Percentiles rank a stretch among this genome's conserved stretches.
Evolutionary conservation across 1,140 invertebrate genomes (phyloP).

Genomic region (Lordiphosa stackelbergi): DNA sequence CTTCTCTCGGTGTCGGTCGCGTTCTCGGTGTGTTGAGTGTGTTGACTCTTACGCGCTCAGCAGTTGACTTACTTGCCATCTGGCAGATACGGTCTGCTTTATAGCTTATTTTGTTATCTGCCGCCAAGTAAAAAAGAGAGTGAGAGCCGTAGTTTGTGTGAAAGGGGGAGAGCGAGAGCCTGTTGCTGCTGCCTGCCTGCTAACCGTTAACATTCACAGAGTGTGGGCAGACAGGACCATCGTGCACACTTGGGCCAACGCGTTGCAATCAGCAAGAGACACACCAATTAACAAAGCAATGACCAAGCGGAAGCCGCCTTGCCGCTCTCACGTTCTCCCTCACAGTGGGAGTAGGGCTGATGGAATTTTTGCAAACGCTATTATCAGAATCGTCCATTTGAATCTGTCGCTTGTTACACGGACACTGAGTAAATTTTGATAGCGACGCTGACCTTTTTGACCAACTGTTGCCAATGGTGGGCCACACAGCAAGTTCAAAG

Average conservation of each 20-base stretch:
- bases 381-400: constrained; percentile 13
- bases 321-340: not conserved
- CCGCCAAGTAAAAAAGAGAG: constrained; percentile 2
- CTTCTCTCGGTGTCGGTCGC: not conserved
- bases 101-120: constrained; percentile 46
- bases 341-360: constrained; percentile 18
- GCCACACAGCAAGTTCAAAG: constrained; percentile 44
- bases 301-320: constrained; percentile 9
- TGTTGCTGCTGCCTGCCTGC: constrained; percentile 3
- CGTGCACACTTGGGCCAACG: not conserved
- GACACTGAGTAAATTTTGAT: constrained; percentile 19
- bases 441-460: constrained; percentile 3
- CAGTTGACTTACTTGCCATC: constrained; percentile 50
- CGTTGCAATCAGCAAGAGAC: constrained; percentile 16
- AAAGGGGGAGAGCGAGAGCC: constrained; percentile 4
- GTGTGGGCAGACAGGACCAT: not conserved
- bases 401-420: not conserved
- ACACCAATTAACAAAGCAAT: constrained; percentile 32
- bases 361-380: constrained; percentile 21
- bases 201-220: constrained; percentile 2
- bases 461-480: constrained; percentile 24
- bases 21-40: not conserved
- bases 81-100: constrained; percentile 43
- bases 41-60: constrained; percentile 62
- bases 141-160: constrained; percentile 8